Base-by-base conservation (phyloP, 2,888 invertebrate genomes). In the Dryobota labecula region DNA sequence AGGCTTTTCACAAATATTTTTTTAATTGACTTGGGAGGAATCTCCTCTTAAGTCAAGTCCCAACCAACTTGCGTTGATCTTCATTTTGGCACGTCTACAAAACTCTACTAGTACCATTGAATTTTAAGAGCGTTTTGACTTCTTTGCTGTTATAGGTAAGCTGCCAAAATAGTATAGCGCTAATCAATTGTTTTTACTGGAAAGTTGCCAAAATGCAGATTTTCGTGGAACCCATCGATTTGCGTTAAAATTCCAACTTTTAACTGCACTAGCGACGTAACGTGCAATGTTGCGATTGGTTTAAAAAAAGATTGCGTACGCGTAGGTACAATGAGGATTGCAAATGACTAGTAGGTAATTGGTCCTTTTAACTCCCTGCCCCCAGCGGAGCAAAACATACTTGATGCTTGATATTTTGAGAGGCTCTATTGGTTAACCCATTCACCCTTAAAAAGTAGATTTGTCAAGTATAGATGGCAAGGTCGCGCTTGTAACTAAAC, bases 51-150 rank as follows among this genome's bases (percentile, higher is more conserved):
- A 51, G 43, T 18, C 54, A 78, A 72, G 6, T 54, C 7, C n/a
- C 18, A 27, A 13, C 1, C n/a, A 74, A 80, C 36, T 33, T 7
- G 15, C 27, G 45, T 20, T 41, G 20, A 41, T 73, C 53, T 58
- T 36, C 51, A 80, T 73, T 73, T 74, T 80, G 75, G 63, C 80
- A 80, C n/a, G 13, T 47, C n/a, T 18, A 41, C 74, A 73, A 20
- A 51, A 8, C 1, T 24, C 15, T 24, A 13, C 36, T 54, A 1
- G 15, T 27, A 61, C n/a, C 38, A 75, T 80, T 58, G 51, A 74
- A 63, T 75, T n/a, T 41, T 47, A 30, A 73, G 4, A 53, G 63
- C 41, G 53, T 75, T 63, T 63, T 45, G 73, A 79, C 56, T 79
- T 78, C 61, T 76, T 61, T 61, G 20, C 70, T 45, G 13, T 9